Evolutionary conservation across 2,113 vertebrate genomes (phyloP).

Genomic region (Macroglossus sobrinus): DNA sequence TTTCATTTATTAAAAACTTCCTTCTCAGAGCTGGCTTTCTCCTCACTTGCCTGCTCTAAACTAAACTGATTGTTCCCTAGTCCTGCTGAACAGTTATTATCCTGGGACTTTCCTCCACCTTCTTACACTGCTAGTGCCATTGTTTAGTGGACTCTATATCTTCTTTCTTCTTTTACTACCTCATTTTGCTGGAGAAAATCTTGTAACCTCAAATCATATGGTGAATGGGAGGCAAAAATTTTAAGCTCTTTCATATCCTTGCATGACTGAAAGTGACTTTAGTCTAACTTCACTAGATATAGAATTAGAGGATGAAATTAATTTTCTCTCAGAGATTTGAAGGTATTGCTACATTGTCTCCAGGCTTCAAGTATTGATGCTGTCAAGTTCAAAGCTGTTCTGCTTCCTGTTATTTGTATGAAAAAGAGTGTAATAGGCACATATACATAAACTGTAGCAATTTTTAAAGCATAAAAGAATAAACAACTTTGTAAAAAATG

Average conservation of each 20-base stretch:
- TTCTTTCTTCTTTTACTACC: background rate
- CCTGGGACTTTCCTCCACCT: background rate
- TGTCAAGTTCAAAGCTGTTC: background rate
- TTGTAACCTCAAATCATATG: background rate
- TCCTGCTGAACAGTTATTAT: background rate
- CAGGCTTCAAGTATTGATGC: background rate
- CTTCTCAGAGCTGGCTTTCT: background rate
- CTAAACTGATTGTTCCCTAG: background rate
- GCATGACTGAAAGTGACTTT: background rate
- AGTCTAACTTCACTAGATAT: background rate
- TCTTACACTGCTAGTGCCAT: background rate
- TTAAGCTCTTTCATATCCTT: background rate
- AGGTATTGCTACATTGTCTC: background rate
- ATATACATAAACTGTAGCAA: background rate
- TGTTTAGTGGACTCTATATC: background rate
- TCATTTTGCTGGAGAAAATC: background rate
- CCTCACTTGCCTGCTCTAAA: background rate
- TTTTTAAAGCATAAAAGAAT: background rate
- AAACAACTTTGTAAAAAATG: background rate
- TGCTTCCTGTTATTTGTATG: background rate
- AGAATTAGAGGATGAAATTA: slow-evolving; percentile 4
- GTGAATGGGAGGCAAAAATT: background rate
- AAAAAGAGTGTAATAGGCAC: background rate
- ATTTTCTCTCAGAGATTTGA: background rate
- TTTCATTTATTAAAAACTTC: background rate